Percentiles rank a stretch among this genome's conserved stretches.
Evolutionary conservation across 2,113 vertebrate species (phyloP).

Genomic region (Peucedramus taeniatus): DNA sequence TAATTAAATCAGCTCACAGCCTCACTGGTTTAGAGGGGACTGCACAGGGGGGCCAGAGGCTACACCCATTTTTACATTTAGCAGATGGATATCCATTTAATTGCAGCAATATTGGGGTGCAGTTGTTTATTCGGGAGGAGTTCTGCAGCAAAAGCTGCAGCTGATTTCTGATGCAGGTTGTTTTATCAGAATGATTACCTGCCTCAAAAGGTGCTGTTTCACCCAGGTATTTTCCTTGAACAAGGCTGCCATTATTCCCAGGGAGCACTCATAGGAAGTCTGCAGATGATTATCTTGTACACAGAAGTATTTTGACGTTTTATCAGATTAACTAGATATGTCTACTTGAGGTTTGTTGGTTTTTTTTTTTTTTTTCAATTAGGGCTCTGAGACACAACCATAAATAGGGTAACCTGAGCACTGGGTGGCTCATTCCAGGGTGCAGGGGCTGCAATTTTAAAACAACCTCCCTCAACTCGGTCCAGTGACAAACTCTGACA

Average conservation of each 20-base stretch:
- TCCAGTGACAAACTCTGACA: background rate
- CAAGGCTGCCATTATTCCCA: constrained; percentile 35
- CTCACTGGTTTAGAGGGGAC: background rate
- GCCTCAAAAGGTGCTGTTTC: background rate
- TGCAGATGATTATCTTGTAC: background rate
- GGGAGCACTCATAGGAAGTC: background rate
- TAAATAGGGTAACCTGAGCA: background rate
- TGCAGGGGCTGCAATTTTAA: background rate
- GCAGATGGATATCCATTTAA: background rate
- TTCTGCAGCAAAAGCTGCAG: background rate
- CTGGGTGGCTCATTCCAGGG: background rate
- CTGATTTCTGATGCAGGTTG: background rate
- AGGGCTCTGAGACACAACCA: background rate
- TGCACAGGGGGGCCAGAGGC: background rate
- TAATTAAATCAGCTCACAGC: background rate
- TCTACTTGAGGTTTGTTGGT: background rate
- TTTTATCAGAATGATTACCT: background rate
- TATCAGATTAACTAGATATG: constrained; percentile 54
- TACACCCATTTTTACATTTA: fast-evolving
- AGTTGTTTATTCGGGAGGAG: background rate
- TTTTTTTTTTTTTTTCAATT: background rate
- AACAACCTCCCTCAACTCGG: background rate
- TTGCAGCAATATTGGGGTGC: background rate
- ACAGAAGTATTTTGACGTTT: constrained; percentile 16
- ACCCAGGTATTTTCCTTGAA: background rate